phyloP scores from a whole-genome alignment of 2,113 vertebrate species.

The Triplophysa siluroides region DNA sequence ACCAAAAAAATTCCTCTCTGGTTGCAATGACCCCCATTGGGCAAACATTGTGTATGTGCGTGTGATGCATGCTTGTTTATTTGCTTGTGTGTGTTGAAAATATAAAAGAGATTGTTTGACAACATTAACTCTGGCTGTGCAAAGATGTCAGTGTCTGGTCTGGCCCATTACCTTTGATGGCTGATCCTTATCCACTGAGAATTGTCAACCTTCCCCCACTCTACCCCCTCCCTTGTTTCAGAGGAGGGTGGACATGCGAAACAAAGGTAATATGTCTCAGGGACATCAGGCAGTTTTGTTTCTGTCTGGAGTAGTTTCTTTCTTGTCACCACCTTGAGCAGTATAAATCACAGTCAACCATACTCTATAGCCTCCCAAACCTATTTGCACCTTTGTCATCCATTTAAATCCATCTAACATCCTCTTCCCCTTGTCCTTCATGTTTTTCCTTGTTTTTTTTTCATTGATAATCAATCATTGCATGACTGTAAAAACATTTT shows the following conservation, averaged over 20 bases:
- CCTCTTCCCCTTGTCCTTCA: neutral
- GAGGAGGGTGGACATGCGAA: conserved; percentile 16
- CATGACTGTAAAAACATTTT: conserved; percentile 6
- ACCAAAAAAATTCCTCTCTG: neutral
- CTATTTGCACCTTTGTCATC: neutral
- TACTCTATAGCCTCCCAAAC: neutral
- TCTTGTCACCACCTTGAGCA: conserved; percentile 19
- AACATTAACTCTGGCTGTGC: conserved; percentile 33
- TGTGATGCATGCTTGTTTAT: neutral
- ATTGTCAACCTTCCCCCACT: conserved; percentile 48
- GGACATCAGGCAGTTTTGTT: conserved; percentile 23
- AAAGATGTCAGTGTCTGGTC: conserved; percentile 61
- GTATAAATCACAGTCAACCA: conserved; percentile 25
- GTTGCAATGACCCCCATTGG: conserved; percentile 44
- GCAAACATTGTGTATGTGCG: conserved; percentile 28
- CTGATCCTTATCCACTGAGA: conserved; percentile 59
- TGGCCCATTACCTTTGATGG: conserved; percentile 63
- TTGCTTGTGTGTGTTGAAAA: neutral
- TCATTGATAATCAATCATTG: neutral
- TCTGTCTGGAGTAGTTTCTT: conserved; percentile 11
- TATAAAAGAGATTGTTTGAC: conserved; percentile 35
- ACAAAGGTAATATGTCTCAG: conserved; percentile 16
- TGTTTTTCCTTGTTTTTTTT: neutral
- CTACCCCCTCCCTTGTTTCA: conserved; percentile 20
- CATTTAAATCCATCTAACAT: conserved; percentile 9